These are phyloP conservation scores for Acanthacorydalis orientalis DNA, from an alignment of 2,888 invertebrate species.

Conservation along the genomic window DNA sequence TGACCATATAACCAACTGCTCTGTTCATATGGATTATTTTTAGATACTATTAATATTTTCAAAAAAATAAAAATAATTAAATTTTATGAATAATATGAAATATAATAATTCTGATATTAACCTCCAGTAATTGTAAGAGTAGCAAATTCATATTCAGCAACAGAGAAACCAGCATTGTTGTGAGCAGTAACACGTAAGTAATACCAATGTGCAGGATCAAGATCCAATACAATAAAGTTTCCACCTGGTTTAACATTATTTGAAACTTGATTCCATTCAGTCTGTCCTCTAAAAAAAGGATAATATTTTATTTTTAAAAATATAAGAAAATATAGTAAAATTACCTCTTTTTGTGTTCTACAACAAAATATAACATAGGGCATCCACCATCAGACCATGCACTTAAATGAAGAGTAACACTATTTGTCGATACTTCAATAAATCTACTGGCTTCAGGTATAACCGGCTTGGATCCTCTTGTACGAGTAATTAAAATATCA, in stretches of 20 bases:
- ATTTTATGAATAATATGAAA: no score
- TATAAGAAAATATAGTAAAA: not conserved
- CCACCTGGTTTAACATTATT: constrained; percentile 84
- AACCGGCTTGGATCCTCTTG: constrained; percentile 86
- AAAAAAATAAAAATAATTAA: no score
- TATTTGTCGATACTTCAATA: constrained; percentile 84
- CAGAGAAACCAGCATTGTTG: constrained; percentile 90
- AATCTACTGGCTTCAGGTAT: constrained; percentile 81
- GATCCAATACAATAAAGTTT: constrained; percentile 77
- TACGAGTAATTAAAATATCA: constrained; percentile 73
- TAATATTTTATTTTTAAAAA: not conserved
- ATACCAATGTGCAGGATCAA: constrained; percentile 90
- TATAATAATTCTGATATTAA: constrained; percentile 27
- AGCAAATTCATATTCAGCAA: constrained; percentile 89
- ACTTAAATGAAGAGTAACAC: constrained; percentile 77
- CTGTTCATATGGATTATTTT: no score
- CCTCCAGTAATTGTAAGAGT: constrained; percentile 89
- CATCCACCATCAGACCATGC: constrained; percentile 94
- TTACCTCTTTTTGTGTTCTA: constrained; percentile 86
- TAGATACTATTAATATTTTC: no score
- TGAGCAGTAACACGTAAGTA: constrained; percentile 80
- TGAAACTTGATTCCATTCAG: constrained; percentile 87
- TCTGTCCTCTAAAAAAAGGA: constrained; percentile 51
- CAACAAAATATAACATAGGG: constrained; percentile 87
- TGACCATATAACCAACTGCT: no score